These are phyloP conservation scores for Stegodyphus mimosarum DNA, from an alignment of 1,140 invertebrate genomes.

Conservation along the genomic window DNA sequence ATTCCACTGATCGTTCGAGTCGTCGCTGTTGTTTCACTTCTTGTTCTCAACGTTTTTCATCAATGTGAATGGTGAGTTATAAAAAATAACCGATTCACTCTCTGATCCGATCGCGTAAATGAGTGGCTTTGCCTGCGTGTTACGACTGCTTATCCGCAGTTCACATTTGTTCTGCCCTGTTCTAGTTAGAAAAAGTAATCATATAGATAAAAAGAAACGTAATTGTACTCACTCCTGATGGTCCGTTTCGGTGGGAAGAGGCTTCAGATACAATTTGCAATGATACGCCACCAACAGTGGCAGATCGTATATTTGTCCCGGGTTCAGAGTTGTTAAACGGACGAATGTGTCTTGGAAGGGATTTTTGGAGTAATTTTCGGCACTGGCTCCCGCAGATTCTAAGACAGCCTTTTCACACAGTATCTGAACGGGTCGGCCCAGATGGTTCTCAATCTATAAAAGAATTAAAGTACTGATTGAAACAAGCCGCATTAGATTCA, in stretches of 20 bases:
- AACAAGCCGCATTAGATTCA: background rate
- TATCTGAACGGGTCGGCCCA: constrained; percentile 79
- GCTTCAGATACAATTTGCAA: constrained; percentile 79
- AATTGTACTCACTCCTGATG: constrained; percentile 70
- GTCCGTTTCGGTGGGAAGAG: constrained; percentile 75
- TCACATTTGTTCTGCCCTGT: too few species aligned
- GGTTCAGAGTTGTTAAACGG: constrained; percentile 78
- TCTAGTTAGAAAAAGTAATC: too few species aligned
- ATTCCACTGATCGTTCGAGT: too few species aligned
- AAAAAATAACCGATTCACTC: too few species aligned
- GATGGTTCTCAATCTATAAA: constrained; percentile 80
- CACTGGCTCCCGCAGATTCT: constrained; percentile 73
- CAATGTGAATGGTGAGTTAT: too few species aligned
- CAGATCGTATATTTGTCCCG: constrained; percentile 79
- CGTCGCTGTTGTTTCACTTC: too few species aligned
- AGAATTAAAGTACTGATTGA: constrained; percentile 29
- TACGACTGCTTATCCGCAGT: too few species aligned
- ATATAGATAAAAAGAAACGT: too few species aligned
- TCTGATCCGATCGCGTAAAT: too few species aligned
- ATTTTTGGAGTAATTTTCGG: constrained; percentile 77
- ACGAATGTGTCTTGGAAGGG: constrained; percentile 80
- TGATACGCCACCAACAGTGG: constrained; percentile 84
- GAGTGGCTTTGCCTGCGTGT: too few species aligned
- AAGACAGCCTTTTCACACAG: constrained; percentile 79
- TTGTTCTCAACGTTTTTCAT: too few species aligned